phyloP scores from a whole-genome alignment of 2,797 vertebrate genomes.

The Labeo calbasu region DNA sequence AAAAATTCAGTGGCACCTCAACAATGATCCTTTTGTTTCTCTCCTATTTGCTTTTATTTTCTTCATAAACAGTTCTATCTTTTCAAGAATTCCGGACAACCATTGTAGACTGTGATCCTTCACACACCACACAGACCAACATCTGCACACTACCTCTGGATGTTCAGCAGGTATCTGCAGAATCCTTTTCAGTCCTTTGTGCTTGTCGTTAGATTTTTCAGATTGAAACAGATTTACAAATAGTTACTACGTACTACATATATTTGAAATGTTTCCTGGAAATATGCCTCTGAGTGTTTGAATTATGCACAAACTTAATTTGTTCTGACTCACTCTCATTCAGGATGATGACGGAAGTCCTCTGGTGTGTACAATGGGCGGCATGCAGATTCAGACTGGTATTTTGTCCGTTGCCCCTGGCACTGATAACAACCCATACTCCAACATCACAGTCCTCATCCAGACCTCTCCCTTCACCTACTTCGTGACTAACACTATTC shows the following conservation, averaged over 20 bases:
- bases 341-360: constrained; percentile 49
- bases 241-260: too few relatives aligned
- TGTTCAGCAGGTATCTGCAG: constrained; percentile 5
- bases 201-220: background rate
- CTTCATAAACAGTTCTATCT: constrained; percentile 11
- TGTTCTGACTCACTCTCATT: background rate
- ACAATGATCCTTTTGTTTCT: background rate
- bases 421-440: too few relatives aligned
- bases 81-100: constrained; percentile 46
- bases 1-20: background rate
- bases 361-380: constrained; percentile 37
- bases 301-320: background rate
- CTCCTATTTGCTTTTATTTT: background rate
- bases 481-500: background rate
- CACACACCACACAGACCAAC: background rate
- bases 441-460: constrained; percentile 18
- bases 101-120: constrained; percentile 43
- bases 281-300: background rate
- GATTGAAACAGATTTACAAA: background rate
- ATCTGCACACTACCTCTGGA: constrained; percentile 28
- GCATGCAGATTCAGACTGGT: constrained; percentile 47
- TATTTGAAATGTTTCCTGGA: too few relatives aligned
- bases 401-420: constrained; percentile 32
- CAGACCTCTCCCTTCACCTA: background rate
- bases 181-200: background rate